Percentiles rank a stretch among this genome's conserved stretches.
phyloP scores from a whole-genome alignment of 2,797 vertebrate species.

The Eutrigla gurnardus region DNA sequence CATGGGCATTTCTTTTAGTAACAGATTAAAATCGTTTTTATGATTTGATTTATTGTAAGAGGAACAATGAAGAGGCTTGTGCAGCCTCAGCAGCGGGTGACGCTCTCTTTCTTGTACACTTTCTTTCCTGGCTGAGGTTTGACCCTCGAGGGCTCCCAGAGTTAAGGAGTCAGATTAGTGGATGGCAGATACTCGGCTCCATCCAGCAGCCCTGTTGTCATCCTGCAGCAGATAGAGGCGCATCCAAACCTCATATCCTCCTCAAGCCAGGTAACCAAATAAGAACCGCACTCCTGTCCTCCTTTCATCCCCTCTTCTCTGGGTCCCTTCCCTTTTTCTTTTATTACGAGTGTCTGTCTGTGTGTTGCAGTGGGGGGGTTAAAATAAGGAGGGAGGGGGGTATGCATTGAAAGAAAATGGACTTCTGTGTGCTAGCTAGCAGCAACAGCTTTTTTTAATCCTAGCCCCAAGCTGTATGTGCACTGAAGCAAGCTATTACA shows the following conservation, averaged over 20 bases:
- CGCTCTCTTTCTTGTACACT: background rate
- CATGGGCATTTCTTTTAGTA: too few relatives aligned
- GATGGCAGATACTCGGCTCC: constrained; percentile 10
- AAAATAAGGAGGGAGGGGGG: background rate
- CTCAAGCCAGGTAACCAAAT: constrained; percentile 41
- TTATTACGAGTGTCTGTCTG: constrained; percentile 37
- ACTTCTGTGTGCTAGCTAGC: constrained; percentile 75
- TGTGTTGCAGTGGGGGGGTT: constrained; percentile 5
- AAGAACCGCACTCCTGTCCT: constrained; percentile 40
- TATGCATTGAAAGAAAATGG: constrained; percentile 67
- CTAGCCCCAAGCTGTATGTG: constrained; percentile 82
- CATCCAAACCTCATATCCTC: constrained; percentile 55
- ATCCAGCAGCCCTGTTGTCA: constrained; percentile 30
- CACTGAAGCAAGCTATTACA: constrained; percentile 87
- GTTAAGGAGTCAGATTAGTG: constrained; percentile 4
- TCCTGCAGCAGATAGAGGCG: constrained; percentile 58
- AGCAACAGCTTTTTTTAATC: constrained; percentile 82
- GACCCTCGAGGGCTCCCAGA: background rate
- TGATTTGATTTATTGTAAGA: too few relatives aligned
- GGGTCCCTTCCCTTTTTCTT: constrained; percentile 31
- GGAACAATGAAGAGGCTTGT: background rate
- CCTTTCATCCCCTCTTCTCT: constrained; percentile 38
- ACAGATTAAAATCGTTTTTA: too few relatives aligned
- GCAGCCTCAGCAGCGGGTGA: background rate
- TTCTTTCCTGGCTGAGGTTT: background rate